phyloP scores from a whole-genome alignment of 2,888 invertebrate genomes.

The Ornithoptera priamus region DNA sequence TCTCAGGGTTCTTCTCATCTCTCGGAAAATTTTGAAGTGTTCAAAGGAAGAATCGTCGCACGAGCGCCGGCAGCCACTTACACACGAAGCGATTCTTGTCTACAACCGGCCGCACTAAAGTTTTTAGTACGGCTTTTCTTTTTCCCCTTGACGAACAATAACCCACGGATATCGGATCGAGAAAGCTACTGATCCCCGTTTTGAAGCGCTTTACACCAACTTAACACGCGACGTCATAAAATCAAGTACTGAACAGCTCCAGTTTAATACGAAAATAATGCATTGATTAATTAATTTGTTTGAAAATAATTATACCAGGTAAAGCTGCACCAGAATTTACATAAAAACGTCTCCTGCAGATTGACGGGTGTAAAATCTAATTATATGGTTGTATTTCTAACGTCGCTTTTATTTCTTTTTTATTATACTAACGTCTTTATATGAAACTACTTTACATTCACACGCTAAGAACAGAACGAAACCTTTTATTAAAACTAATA shows the following conservation, averaged over 20 bases:
- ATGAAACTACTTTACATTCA: not conserved
- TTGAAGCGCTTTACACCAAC: not conserved
- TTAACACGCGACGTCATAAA: not conserved
- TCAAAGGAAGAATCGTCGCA: conserved; percentile 60
- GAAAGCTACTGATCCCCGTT: not conserved
- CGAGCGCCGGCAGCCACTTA: conserved; percentile 60
- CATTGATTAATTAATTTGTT: not conserved
- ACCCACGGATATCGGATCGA: conserved; percentile 12
- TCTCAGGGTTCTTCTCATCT: conserved; percentile 43
- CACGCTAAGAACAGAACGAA: not conserved
- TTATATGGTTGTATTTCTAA: conserved; percentile 3
- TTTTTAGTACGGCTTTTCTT: conserved; percentile 38
- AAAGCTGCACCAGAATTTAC: not conserved
- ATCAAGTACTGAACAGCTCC: not conserved
- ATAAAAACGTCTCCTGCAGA: not conserved
- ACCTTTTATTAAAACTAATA: not conserved
- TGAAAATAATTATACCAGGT: not conserved
- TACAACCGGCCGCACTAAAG: conserved; percentile 32
- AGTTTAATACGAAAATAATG: not conserved
- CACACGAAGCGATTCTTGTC: conserved; percentile 60
- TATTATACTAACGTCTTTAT: not conserved
- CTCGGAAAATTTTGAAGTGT: conserved; percentile 74
- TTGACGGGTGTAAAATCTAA: not conserved
- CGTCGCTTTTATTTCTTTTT: not conserved
- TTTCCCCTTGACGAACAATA: conserved; percentile 32